These are phyloP conservation scores for Aythya baeri DNA, from an alignment of 2,113 vertebrate species.

Conservation along the genomic window DNA sequence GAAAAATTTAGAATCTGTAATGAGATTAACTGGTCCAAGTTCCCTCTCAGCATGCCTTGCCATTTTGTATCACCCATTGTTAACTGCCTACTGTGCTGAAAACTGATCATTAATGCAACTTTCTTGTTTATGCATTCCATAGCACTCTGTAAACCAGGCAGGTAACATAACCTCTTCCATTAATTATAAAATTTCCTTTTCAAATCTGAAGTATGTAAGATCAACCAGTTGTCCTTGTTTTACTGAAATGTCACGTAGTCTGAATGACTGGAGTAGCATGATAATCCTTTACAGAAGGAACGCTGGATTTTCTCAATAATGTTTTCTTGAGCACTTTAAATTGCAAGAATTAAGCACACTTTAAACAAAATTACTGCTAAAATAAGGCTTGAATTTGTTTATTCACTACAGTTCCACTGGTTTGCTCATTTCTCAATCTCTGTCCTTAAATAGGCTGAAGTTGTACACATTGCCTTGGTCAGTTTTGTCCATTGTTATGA, in stretches of 20 bases:
- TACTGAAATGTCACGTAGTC: not conserved
- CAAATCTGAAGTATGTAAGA: not conserved
- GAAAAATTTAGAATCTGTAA: not conserved
- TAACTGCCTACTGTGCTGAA: constrained; percentile 24
- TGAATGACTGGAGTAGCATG: not conserved
- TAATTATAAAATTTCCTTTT: not conserved
- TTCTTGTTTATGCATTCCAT: constrained; percentile 21
- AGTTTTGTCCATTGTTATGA: not conserved
- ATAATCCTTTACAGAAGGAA: not conserved
- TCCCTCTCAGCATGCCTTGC: not conserved
- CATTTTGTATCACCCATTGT: constrained; percentile 7
- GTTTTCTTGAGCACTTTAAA: not conserved
- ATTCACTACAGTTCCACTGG: not conserved
- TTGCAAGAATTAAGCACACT: not conserved
- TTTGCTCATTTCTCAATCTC: not conserved
- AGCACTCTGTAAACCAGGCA: constrained; percentile 5
- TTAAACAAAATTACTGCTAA: not conserved
- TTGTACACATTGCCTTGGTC: not conserved
- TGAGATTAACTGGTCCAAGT: not conserved
- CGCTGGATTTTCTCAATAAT: not conserved
- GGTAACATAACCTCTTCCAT: constrained; percentile 13
- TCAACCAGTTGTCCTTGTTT: not conserved
- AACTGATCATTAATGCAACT: constrained; percentile 11
- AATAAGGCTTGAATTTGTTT: not conserved
- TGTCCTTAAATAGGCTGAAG: not conserved